Base-by-base conservation (phyloP, 2,888 invertebrate species). In the Drosophila birchii region DNA sequence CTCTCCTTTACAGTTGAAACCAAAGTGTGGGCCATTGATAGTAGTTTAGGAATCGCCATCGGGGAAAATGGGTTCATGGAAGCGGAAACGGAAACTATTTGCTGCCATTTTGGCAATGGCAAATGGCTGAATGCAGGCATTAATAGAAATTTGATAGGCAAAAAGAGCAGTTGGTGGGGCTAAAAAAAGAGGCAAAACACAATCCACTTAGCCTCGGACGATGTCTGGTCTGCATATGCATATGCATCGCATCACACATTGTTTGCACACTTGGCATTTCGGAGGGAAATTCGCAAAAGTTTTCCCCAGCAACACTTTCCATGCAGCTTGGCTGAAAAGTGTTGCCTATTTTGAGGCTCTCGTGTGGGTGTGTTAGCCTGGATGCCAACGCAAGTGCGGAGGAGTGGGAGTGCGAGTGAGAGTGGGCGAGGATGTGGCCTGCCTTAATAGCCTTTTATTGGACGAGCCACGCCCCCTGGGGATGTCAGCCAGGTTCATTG, bases 251-350 rank as follows among this genome's bases (percentile, higher is more conserved):
- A 86, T 75, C 87, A 81, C 80, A 75, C 68, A 90, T 90, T 88
- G 90, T 89, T 88, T 76, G 89, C 88, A 77, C 86, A 90, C 86
- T 90, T 88, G 76, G 86, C 83, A 88, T 88, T 90, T 86, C 78
- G 87, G 71, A 68, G 77, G 79, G 81, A 79, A 89, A 83, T 87
- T 87, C 64, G 78, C 64, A 73, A 88, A 90, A 89, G 80, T 90
- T 90, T 75, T 78, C 70, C 70, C 84, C 62, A 79, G 75, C 81
- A 84, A 89, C 89, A 89, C 89, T 84, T 89, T 76, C 81, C 45
- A 64, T 75, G 85, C 78, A 74, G 71, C 84, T 49, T 43, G 62
- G 78, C 82, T 76, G 85, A 86, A 86, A 86, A 89, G 76, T 78
- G 89, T 77, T 86, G 86, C 86, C 86, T 88, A 80, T 82, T 89